Evolutionary conservation across 1,140 invertebrate species (phyloP).

Genomic region (Drosophila littoralis): DNA sequence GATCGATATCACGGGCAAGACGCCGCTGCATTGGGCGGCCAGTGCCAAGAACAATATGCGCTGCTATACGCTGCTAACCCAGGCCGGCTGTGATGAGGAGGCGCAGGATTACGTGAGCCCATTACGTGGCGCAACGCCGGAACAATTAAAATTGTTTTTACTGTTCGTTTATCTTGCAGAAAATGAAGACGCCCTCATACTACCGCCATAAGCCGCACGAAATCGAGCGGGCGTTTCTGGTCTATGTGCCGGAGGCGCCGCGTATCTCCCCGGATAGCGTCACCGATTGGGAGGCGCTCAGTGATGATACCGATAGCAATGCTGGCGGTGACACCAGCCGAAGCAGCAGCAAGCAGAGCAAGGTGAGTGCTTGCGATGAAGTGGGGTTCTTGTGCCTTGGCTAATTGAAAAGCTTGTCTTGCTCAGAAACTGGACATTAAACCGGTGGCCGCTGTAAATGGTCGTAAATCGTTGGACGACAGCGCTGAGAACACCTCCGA

Average conservation of each 20-base stretch:
- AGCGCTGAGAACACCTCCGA: slow-evolving; percentile 81
- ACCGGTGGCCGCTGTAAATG: slow-evolving; percentile 51
- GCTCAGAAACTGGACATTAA: slow-evolving; percentile 67
- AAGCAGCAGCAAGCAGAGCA: slow-evolving; percentile 45
- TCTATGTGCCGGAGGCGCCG: slow-evolving; percentile 91
- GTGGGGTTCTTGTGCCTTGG: neutral
- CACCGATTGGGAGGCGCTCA: slow-evolving; percentile 88
- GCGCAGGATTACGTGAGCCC: slow-evolving; percentile 91
- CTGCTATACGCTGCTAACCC: slow-evolving; percentile 90
- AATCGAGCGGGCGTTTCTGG: slow-evolving; percentile 89
- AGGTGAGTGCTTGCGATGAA: slow-evolving; percentile 39
- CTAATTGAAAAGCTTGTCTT: slow-evolving; percentile 33
- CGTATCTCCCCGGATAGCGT: slow-evolving; percentile 88
- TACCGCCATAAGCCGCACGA: slow-evolving; percentile 91
- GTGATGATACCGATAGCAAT: slow-evolving; percentile 64
- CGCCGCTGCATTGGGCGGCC: slow-evolving; percentile 95
- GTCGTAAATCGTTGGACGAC: slow-evolving; percentile 71
- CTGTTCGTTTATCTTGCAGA: slow-evolving; percentile 86
- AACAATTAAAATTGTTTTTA: slow-evolving; percentile 58
- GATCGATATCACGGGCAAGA: slow-evolving; percentile 92
- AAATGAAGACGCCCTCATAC: slow-evolving; percentile 91
- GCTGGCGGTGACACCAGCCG: slow-evolving; percentile 43
- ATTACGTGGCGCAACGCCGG: no score
- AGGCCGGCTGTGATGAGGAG: slow-evolving; percentile 91
- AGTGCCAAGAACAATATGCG: slow-evolving; percentile 89